These are phyloP conservation scores for Adelosebastes latens DNA, from an alignment of 2,797 vertebrate species.

Conservation along the genomic window DNA sequence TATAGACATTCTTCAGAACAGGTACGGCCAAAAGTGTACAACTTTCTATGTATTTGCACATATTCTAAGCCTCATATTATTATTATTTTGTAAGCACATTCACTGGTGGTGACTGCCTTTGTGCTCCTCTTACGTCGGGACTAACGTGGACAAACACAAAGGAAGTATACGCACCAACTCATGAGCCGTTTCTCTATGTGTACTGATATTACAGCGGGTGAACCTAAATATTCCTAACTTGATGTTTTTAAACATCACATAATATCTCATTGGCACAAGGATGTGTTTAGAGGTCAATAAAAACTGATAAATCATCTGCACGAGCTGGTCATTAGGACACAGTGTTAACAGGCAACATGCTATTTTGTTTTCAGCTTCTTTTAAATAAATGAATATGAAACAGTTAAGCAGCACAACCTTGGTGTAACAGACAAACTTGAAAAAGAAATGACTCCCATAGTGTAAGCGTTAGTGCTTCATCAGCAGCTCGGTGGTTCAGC, in stretches of 20 bases:
- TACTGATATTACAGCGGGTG: conserved; percentile 39
- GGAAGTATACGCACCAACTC: conserved; percentile 3
- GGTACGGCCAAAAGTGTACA: conserved; percentile 6
- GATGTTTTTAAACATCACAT: conserved; percentile 30
- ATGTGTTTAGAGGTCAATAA: conserved; percentile 26
- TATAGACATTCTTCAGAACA: conserved; percentile 15
- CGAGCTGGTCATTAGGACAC: conserved; percentile 54
- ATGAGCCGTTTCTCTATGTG: conserved; percentile 33
- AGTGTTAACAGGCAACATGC: conserved; percentile 77
- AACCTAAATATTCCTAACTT: conserved; percentile 33
- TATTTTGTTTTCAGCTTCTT: conserved; percentile 37
- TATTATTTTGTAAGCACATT: conserved; percentile 11
- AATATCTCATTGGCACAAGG: conserved; percentile 29
- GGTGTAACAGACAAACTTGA: conserved; percentile 35
- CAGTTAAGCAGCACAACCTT: conserved; percentile 35
- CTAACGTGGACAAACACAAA: conserved; percentile 22
- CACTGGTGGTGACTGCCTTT: not conserved
- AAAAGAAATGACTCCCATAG: conserved; percentile 28
- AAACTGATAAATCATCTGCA: conserved; percentile 46
- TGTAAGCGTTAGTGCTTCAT: conserved; percentile 48
- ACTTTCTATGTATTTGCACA: not conserved
- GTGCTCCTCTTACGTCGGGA: not conserved
- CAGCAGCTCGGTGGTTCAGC: conserved; percentile 42
- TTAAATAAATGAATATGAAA: conserved; percentile 45
- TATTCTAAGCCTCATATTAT: not conserved